Base-by-base conservation (phyloP, 2,797 vertebrate species). In the Poeciliopsis paucimaculata region DNA sequence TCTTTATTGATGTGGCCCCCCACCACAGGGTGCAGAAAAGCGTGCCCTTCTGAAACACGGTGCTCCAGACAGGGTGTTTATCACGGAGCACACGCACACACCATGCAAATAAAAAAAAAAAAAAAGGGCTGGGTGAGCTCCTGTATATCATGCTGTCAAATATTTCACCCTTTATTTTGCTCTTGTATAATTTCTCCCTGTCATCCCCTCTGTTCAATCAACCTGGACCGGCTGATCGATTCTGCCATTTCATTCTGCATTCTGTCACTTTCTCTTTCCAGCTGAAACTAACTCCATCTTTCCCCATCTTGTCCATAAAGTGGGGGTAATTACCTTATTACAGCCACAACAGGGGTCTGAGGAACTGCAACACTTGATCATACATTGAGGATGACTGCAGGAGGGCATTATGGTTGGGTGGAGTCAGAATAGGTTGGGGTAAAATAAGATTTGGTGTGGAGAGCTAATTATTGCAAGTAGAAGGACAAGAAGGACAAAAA, bases 311-410 rank as follows among this genome's bases (percentile, higher is more conserved):
- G 83, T 78, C 84, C 84, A 78, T 89, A 92, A 94, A 88, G 84
- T 18, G 84, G 87, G 83, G 86, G 83, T 93, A 91, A 95, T 95
- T 94, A 93, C 83, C 77, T 85, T 83, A 93, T 94, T 90, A 93
- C 18, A 76, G 87, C 78, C 83, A 84, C 90, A 91, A 85, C 92
- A 89, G 88, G 87, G 88, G 84, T 83, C 81, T 76, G 82, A 60
- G n/a, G n/a, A 31, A 31, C 60, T 87, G 77, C 91, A 91, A 93
- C 95, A 95, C 91, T 90, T 77, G 77, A 89, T 92, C 84, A 80
- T n/a, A 77, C 80, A 87, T 76, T 76, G 77, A 51, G 86, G 79
- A 45, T 46, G 75, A 72, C 87, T 85, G 73, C 83, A 53, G 91
- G 92, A 79, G 90, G 89, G 86, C 78, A 81, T 86, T 82, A 77